Base-by-base conservation (phyloP, 2,113 vertebrate species). In the Neodontobutis hainanensis region DNA sequence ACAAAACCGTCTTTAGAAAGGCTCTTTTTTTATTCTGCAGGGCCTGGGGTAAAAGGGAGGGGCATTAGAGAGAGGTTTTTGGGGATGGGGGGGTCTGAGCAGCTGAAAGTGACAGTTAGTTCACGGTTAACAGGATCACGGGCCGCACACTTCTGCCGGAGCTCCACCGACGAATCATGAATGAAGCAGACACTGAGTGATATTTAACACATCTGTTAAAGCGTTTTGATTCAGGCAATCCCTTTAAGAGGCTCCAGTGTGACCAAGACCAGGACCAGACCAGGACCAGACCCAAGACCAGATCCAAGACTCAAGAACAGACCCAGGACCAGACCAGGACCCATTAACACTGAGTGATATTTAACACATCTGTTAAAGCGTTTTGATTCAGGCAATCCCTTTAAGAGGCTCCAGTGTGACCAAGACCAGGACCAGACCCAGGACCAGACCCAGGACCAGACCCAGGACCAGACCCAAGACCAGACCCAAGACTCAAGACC, bases 61-160 rank as follows among this genome's bases (percentile, higher is more conserved):
- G 87, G 86, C 79, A 65, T 73, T 55, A 91, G 91, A 81, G 82
- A 68, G 80, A 68, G 80, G 73, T 78, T 77, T 79, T 77, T 92
- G 94, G 95, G 98, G 96, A 95, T 96, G 96, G 97, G 94, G 95
- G 94, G 8, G 48, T 80, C 79, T 79, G 77, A 92, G 95, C 96
- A 99, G 96, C 96, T 96, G 97, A 98, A 94, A 94, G 94, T 96
- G 96, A 95, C 96, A 95, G 95, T 95, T 94, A 96, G 94, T 97
- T 96, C 95, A 97, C 95, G 95, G 94, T 96, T 98, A 98, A 97
- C 96, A 94, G 95, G 95, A 98, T 98, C 93, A 98, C 82, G 84
- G 89, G 90, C 93, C 94, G 94, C 95, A 96, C 95, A 94, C 95
- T 95, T 92, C 89, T 91, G 93, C 91, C 81, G 81, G 71, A 86